Conservation (phyloP, 2,113 vertebrate genomes). For the Silurus glanis region DNA sequence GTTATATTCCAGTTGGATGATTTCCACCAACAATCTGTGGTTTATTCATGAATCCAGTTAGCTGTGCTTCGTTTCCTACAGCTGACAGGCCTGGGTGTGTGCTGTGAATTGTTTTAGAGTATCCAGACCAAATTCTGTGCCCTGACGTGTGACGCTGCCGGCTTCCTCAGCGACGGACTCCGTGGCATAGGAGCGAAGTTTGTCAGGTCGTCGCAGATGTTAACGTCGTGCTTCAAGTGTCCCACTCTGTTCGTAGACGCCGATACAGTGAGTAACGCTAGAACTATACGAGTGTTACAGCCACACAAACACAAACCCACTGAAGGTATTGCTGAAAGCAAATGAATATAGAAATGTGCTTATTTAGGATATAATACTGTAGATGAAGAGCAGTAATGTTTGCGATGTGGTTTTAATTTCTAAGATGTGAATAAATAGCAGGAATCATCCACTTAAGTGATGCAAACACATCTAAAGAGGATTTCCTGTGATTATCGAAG, state of each 20-base stretch:
- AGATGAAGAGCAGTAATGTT: not conserved
- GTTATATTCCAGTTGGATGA: not conserved
- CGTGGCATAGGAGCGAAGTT: conserved; percentile 95
- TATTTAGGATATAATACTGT: not conserved
- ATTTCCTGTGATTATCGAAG: not conserved
- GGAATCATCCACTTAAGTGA: not conserved
- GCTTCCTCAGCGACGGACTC: conserved; percentile 92
- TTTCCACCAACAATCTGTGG: conserved; percentile 11
- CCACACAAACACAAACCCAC: not conserved
- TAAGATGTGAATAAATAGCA: not conserved
- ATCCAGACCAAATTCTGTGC: conserved; percentile 97
- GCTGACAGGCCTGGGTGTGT: conserved; percentile 19
- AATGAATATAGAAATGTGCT: not conserved
- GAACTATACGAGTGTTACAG: no score
- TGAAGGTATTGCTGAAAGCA: not conserved
- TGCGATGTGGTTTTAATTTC: not conserved
- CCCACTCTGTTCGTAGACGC: conserved; percentile 95
- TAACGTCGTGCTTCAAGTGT: conserved; percentile 93
- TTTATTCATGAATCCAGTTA: conserved; percentile 52
- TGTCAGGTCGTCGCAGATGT: conserved; percentile 92
- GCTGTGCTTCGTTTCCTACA: not conserved
- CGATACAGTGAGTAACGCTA: conserved; percentile 84
- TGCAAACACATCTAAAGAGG: not conserved
- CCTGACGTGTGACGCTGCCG: conserved; percentile 91
- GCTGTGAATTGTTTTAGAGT: conserved; percentile 73